Conservation (phyloP, 2,797 vertebrate species). For the Jordanella pulchra region DNA sequence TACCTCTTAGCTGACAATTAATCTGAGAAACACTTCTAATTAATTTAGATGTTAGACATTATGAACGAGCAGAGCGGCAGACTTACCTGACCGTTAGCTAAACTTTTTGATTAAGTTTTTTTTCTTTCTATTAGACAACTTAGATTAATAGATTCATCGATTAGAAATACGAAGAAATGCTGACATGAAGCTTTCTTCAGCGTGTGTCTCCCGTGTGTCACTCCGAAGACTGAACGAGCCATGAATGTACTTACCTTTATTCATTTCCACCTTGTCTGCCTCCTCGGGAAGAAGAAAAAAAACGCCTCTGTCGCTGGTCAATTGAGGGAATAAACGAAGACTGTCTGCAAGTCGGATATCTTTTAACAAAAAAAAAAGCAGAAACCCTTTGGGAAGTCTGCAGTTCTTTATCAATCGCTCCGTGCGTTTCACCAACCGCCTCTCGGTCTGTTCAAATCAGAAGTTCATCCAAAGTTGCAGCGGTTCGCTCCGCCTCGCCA, state of each 20-base stretch:
- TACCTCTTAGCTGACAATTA: neutral
- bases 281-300: slow-evolving; percentile 8
- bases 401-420: slow-evolving; percentile 22
- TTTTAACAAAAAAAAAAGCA: neutral
- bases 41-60: slow-evolving; percentile 1
- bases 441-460: slow-evolving; percentile 73
- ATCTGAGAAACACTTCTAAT: neutral
- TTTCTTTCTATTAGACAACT: neutral
- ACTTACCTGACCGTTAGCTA: slow-evolving; percentile 20
- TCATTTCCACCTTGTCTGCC: slow-evolving; percentile 57
- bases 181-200: neutral
- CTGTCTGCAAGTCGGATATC: neutral
- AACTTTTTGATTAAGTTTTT: slow-evolving; percentile 60
- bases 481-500: slow-evolving; percentile 76
- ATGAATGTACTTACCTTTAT: slow-evolving; percentile 63
- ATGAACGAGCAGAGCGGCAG: neutral
- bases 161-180: neutral
- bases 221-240: neutral
- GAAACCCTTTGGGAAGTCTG: slow-evolving; percentile 18
- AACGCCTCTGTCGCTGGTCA: slow-evolving; percentile 26
- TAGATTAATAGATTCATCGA: neutral
- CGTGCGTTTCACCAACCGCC: slow-evolving; percentile 53
- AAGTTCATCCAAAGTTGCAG: slow-evolving; percentile 84
- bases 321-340: slow-evolving; percentile 5
- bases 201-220: slow-evolving; percentile 4